Evolutionary conservation across 2,113 vertebrate species (phyloP).

Genomic region (Hypomesus transpacificus): DNA sequence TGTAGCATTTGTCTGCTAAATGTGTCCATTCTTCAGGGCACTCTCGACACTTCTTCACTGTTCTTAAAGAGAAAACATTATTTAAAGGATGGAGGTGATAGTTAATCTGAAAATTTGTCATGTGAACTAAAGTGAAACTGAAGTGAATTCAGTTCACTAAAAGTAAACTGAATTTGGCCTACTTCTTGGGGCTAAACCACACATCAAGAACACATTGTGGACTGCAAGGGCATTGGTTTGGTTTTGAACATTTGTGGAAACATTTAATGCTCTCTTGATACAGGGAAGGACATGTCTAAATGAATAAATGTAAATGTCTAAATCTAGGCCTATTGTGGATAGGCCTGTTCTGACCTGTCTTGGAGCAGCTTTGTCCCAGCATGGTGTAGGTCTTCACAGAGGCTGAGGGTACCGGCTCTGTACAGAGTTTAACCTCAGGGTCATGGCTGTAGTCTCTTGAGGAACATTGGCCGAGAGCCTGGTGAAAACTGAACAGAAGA

Average conservation of each 20-base stretch:
- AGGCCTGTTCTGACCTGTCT: constrained; percentile 25
- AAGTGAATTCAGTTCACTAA: too few relatives aligned
- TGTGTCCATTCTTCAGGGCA: constrained; percentile 54
- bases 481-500: constrained; percentile 21
- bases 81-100: neutral
- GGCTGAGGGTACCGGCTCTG: constrained; percentile 41
- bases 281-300: too few relatives aligned
- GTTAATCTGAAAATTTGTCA: neutral
- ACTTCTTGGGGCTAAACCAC: too few relatives aligned
- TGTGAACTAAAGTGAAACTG: too few relatives aligned
- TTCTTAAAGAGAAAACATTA: neutral
- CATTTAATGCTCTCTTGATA: too few relatives aligned
- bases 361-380: constrained; percentile 48
- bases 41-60: constrained; percentile 43
- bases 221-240: too few relatives aligned
- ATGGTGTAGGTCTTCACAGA: constrained; percentile 46
- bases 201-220: too few relatives aligned
- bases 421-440: constrained; percentile 39
- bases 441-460: constrained; percentile 11
- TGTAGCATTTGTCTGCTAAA: constrained; percentile 46
- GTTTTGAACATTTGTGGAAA: too few relatives aligned
- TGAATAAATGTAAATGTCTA: too few relatives aligned
- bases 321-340: neutral
- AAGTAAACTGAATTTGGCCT: too few relatives aligned
- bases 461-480: neutral